These are phyloP conservation scores for Chrysolina oricalcia DNA, from an alignment of 2,888 invertebrate species.

Conservation along the genomic window DNA sequence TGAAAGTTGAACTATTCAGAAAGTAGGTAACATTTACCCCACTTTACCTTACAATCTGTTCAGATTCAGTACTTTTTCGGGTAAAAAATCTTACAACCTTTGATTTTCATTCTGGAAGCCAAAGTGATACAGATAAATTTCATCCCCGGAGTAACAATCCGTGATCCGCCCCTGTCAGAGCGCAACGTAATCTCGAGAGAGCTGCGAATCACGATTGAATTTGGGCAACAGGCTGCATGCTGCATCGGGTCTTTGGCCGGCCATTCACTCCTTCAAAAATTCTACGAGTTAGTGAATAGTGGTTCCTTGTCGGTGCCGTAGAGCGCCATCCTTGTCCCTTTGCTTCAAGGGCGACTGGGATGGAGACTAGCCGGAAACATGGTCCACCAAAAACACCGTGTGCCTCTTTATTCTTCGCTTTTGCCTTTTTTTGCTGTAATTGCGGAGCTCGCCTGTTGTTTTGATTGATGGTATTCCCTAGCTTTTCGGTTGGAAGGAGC, in stretches of 20 bases:
- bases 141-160: background rate
- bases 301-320: slow-evolving; percentile 53
- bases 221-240: slow-evolving; percentile 20
- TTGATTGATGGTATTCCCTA: slow-evolving; percentile 36
- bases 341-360: slow-evolving; percentile 46
- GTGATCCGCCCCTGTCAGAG: background rate
- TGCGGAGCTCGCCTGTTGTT: slow-evolving; percentile 50
- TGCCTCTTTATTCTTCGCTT: slow-evolving; percentile 38
- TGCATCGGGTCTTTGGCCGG: slow-evolving; percentile 68
- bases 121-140: no score
- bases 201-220: slow-evolving; percentile 23
- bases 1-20: no score
- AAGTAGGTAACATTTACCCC: no score
- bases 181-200: slow-evolving; percentile 21
- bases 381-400: slow-evolving; percentile 55
- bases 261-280: slow-evolving; percentile 68
- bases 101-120: no score
- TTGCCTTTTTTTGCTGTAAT: slow-evolving; percentile 52
- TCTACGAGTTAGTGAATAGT: slow-evolving; percentile 49
- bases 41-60: no score
- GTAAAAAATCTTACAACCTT: no score
- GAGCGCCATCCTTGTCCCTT: slow-evolving; percentile 31
- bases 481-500: slow-evolving; percentile 1
- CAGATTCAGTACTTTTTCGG: no score
- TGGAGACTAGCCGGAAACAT: slow-evolving; percentile 57